Base-by-base conservation (phyloP, 1,140 invertebrate species). In the Cydia amplana region DNA sequence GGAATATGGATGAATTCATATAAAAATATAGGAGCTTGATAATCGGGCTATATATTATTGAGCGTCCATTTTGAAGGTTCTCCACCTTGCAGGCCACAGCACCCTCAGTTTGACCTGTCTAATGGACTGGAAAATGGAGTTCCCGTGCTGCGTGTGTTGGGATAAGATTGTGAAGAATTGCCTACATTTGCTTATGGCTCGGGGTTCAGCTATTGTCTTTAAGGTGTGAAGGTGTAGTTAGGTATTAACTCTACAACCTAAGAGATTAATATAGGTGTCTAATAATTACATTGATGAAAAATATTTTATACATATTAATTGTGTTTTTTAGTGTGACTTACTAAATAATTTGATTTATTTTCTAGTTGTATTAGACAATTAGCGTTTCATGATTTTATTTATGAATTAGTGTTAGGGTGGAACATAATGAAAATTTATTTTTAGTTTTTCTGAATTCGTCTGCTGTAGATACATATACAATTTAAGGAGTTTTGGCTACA, bases 101-200 rank as follows among this genome's bases (percentile, higher is more conserved):
- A 46, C 64, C 72, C 40, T 51, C 55, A 77, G 75, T 79, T 80
- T 77, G 81, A 80, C 79, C 79, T 78, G 78, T 77, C 49, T 79
- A 82, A 82, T 82, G 81, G 78, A 72, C 65, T 74, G 77, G 79
- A 83, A 81, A 83, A 83, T 81, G 74, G 77, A 81, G 77, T 83
- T 83, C 16, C 10, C 65, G 28, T 78, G 76, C 78, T 78, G 75
- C 77, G 75, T 77, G 72, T 79, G 80, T 76, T 75, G 63, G 76
- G 78, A 78, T 79, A 81, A 81, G 75, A 76, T 78, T 72, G 67
- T 76, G 73, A 81, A 51, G 73, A 77, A 77, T 81, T 77, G 74
- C 77, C 55, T 55, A 75, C 74, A 49, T 73, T 72, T 74, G 25
- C 67, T 74, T 46, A 70, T 74, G 18, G 78, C 74, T 74, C 77